These are phyloP conservation scores for Atethmia centrago DNA, from an alignment of 2,888 invertebrate species.

Conservation along the genomic window DNA sequence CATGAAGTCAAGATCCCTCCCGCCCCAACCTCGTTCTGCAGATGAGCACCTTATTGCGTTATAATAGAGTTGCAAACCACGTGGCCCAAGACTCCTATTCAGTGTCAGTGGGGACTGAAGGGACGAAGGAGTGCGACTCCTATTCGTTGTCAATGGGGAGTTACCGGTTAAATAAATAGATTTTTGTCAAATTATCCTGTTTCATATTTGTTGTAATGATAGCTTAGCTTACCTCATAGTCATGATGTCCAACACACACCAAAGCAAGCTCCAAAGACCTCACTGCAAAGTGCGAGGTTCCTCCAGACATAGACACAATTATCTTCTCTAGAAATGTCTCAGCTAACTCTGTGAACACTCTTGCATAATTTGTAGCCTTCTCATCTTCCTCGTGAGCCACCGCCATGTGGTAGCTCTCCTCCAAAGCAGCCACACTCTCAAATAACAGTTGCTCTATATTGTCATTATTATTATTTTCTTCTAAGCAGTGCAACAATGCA, in stretches of 20 bases:
- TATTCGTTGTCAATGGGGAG: no score
- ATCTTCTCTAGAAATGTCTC: constrained; percentile 97
- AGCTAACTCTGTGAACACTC: constrained; percentile 98
- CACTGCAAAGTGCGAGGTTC: constrained; percentile 93
- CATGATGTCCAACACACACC: constrained; percentile 98
- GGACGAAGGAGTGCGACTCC: no score
- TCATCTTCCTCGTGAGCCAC: constrained; percentile 98
- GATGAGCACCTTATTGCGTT: no score
- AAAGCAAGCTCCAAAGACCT: constrained; percentile 97
- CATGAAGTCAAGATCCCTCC: no score
- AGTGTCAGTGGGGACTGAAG: no score
- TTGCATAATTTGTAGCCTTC: constrained; percentile 97
- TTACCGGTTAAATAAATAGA: not conserved
- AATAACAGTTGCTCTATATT: constrained; percentile 95
- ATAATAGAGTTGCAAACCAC: no score
- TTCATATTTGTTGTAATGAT: not conserved
- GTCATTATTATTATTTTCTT: constrained; percentile 93
- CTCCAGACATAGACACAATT: constrained; percentile 91
- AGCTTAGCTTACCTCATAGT: constrained; percentile 94
- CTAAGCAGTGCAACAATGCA: constrained; percentile 95
- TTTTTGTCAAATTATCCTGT: constrained; percentile 2
- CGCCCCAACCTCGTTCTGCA: no score
- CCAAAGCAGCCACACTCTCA: constrained; percentile 94
- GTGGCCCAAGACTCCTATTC: no score
- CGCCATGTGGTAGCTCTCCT: constrained; percentile 96